A percentile compares a stretch with the other conserved stretches of the same genome.
Conservation (phyloP, 2,797 vertebrate species). For the Notolabrus celidotus region DNA sequence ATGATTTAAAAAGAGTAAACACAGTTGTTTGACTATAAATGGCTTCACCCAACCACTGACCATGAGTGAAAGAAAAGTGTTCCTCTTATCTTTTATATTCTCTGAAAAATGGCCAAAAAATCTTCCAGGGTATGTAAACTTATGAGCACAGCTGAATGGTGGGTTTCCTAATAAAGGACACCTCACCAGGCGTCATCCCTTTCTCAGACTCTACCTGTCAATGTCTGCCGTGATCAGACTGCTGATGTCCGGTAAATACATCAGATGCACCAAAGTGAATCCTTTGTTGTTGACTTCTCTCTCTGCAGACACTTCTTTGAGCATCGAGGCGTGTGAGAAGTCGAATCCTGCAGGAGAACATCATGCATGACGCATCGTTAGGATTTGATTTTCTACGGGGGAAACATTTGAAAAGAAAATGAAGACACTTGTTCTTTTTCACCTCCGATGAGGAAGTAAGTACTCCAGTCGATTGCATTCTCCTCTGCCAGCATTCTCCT, state of each 20-base stretch:
- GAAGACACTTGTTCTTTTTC: background rate
- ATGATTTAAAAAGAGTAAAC: no score
- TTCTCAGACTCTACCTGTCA: slow-evolving; percentile 53
- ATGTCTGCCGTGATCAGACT: slow-evolving; percentile 39
- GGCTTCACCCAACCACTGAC: no score
- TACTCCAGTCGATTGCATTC: slow-evolving; percentile 73
- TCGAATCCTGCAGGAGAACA: slow-evolving; percentile 62
- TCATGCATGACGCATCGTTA: background rate
- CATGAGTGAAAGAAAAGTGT: no score
- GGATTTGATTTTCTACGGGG: background rate
- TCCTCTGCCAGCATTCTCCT: slow-evolving; percentile 61
- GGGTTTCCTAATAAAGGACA: background rate
- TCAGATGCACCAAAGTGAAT: slow-evolving; percentile 37
- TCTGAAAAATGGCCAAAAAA: no score
- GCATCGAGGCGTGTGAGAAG: slow-evolving; percentile 33
- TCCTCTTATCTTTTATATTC: no score
- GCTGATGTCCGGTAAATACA: slow-evolving; percentile 67
- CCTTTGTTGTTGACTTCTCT: slow-evolving; percentile 37
- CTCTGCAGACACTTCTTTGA: slow-evolving; percentile 61
- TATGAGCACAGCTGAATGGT: no score
- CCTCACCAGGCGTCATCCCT: background rate
- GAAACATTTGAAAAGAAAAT: background rate
- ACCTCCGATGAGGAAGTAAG: slow-evolving; percentile 67
- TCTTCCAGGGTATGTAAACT: no score
- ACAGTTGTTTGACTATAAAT: no score